These are phyloP conservation scores for Phymatocera aterrima DNA, from an alignment of 2,888 invertebrate genomes.

Conservation along the genomic window DNA sequence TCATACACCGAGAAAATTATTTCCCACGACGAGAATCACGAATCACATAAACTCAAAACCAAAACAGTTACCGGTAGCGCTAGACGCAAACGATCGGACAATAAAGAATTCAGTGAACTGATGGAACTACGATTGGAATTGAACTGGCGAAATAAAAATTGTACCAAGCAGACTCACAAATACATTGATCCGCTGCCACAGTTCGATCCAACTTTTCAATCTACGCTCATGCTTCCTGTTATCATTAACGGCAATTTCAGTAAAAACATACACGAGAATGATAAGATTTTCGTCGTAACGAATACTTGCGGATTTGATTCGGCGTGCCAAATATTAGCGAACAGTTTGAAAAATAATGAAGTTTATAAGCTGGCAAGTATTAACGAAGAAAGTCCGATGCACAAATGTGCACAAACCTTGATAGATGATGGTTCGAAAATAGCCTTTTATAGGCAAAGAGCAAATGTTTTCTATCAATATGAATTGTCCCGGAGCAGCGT, in stretches of 20 bases:
- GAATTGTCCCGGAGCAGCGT: too few species aligned
- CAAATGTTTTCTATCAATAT: neutral
- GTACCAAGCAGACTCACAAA: neutral
- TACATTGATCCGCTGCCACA: constrained; percentile 15
- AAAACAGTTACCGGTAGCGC: neutral
- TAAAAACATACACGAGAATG: neutral
- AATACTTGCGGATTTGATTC: constrained; percentile 32
- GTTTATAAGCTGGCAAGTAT: neutral
- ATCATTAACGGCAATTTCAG: neutral
- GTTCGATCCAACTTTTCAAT: neutral
- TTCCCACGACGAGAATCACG: neutral
- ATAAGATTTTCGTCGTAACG: neutral
- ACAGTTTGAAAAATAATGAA: constrained; percentile 4
- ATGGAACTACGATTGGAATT: constrained; percentile 1
- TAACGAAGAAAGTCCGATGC: neutral
- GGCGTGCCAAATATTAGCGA: constrained; percentile 29
- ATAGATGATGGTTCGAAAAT: neutral
- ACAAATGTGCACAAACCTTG: neutral
- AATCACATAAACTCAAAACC: neutral
- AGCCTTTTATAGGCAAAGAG: neutral
- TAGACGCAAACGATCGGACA: neutral
- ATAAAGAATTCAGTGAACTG: neutral
- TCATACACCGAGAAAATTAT: neutral
- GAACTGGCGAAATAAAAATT: constrained; percentile 43
- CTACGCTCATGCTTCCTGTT: neutral